These are phyloP conservation scores for Cyaniris semiargus DNA, from an alignment of 2,888 invertebrate genomes.

Conservation along the genomic window DNA sequence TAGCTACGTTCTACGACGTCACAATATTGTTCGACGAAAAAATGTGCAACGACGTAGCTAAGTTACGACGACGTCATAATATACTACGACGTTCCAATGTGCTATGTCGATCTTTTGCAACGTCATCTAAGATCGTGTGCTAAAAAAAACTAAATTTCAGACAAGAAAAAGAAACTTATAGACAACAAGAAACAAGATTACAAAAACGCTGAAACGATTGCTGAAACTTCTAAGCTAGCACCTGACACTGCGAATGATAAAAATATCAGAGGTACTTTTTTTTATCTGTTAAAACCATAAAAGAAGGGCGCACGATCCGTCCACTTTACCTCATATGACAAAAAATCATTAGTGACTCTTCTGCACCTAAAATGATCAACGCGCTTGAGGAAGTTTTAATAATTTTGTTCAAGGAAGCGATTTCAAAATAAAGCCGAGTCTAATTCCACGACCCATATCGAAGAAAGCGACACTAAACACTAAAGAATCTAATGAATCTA, in stretches of 20 bases:
- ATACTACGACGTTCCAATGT: too few species aligned
- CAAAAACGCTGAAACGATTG: not conserved
- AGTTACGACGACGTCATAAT: not conserved
- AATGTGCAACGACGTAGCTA: not conserved
- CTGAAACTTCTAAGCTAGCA: not conserved
- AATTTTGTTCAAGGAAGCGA: not conserved
- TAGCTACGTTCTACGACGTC: too few species aligned
- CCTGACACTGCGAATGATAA: not conserved
- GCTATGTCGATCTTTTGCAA: too few species aligned
- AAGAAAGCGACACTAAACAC: not conserved
- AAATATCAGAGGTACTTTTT: not conserved
- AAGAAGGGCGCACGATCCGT: too few species aligned
- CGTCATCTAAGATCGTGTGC: not conserved
- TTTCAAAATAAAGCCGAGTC: not conserved
- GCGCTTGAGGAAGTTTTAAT: not conserved
- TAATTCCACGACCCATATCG: not conserved
- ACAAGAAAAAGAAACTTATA: not conserved
- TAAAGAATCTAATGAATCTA: not conserved
- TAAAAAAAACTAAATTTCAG: not conserved
- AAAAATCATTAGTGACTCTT: too few species aligned
- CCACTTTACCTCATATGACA: too few species aligned
- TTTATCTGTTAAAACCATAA: not conserved
- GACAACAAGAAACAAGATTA: not conserved
- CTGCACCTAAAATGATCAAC: too few species aligned
- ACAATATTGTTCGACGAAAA: too few species aligned